Evolutionary conservation across 2,797 vertebrate genomes (phyloP).

Genomic region (Siniperca undulata): DNA sequence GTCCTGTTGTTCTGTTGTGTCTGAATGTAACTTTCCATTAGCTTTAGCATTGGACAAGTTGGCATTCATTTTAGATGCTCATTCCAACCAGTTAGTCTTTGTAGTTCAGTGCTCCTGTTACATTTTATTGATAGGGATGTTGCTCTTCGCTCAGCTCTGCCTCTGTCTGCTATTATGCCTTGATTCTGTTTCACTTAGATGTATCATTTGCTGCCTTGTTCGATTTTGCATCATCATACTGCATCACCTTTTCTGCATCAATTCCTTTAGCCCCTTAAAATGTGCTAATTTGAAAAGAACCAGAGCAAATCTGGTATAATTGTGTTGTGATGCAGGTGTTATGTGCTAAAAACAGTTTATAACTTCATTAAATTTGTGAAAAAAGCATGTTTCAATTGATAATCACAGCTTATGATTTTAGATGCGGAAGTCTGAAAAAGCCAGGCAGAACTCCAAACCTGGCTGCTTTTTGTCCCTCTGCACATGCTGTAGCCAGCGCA

Average conservation of each 20-base stretch:
- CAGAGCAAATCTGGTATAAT: too few relatives aligned
- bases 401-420: background rate
- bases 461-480: slow-evolving; percentile 61
- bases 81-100: background rate
- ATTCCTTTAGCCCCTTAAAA: background rate
- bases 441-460: slow-evolving; percentile 10
- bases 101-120: background rate
- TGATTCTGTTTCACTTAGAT: background rate
- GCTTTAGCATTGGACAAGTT: background rate
- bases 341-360: too few relatives aligned
- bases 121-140: slow-evolving; percentile 31
- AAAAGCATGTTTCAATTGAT: background rate
- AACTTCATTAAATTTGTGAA: background rate
- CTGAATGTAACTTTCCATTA: background rate
- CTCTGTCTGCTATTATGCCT: background rate
- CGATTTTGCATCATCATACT: background rate
- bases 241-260: background rate
- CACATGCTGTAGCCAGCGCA: slow-evolving; percentile 56
- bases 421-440: background rate
- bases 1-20: background rate
- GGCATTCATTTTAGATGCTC: slow-evolving; percentile 6
- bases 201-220: background rate
- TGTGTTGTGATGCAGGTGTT: background rate
- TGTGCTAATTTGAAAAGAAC: background rate
- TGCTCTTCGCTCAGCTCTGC: slow-evolving; percentile 5